Evolutionary conservation across 2,888 invertebrate species (phyloP).

Genomic region (Suillia variegata): DNA sequence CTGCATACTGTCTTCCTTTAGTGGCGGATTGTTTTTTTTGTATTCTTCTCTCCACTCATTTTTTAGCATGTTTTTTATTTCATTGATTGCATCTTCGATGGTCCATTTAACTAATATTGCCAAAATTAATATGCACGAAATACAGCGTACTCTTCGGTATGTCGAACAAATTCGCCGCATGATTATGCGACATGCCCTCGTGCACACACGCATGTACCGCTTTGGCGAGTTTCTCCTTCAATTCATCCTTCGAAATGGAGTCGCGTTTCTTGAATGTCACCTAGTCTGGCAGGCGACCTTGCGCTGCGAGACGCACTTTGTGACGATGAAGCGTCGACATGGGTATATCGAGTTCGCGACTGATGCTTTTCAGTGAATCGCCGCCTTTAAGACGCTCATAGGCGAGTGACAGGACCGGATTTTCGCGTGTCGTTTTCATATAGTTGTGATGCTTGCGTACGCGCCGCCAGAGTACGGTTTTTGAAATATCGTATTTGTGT

Average conservation of each 20-base stretch:
- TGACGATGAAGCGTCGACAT: conserved; percentile 60
- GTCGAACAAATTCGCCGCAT: conserved; percentile 58
- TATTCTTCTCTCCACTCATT: too few species aligned
- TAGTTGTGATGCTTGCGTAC: conserved; percentile 57
- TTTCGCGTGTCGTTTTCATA: conserved; percentile 53
- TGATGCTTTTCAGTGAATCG: conserved; percentile 58
- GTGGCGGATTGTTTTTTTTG: too few species aligned
- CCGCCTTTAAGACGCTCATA: conserved; percentile 56
- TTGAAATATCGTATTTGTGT: conserved; percentile 56
- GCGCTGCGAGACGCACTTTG: conserved; percentile 55
- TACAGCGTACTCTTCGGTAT: conserved; percentile 61
- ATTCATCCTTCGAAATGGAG: conserved; percentile 55
- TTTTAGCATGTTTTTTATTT: too few species aligned
- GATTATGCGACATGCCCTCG: conserved; percentile 60
- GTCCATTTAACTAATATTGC: too few species aligned
- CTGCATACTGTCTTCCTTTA: too few species aligned
- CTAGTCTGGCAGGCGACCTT: conserved; percentile 56
- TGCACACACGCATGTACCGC: conserved; percentile 57
- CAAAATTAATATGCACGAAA: too few species aligned
- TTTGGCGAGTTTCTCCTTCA: conserved; percentile 54
- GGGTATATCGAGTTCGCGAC: conserved; percentile 57
- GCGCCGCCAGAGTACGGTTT: conserved; percentile 60
- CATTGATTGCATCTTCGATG: too few species aligned
- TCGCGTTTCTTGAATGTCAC: conserved; percentile 56
- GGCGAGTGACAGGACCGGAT: conserved; percentile 53